phyloP scores from a whole-genome alignment of 2,113 vertebrate species.

The Cepphus grylle region DNA sequence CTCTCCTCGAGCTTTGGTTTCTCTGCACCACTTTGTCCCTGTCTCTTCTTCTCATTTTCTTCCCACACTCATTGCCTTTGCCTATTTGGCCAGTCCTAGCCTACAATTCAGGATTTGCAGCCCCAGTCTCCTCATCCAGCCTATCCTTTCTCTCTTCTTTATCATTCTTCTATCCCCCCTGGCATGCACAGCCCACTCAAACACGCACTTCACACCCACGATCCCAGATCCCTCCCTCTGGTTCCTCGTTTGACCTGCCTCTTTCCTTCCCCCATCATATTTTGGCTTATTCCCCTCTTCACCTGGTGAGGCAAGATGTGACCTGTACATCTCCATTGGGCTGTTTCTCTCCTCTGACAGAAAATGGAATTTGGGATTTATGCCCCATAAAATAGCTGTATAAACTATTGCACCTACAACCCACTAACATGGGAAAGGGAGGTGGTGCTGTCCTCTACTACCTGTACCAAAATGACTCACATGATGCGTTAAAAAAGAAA shows the following conservation, averaged over 20 bases:
- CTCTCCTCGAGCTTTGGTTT: background rate
- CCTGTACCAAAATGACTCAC: background rate
- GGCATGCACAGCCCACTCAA: background rate
- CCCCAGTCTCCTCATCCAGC: background rate
- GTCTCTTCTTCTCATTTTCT: background rate
- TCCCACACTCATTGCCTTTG: background rate
- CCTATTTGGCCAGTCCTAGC: background rate
- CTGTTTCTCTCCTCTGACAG: background rate
- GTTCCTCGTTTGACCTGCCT: background rate
- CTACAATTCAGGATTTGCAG: background rate
- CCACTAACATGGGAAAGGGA: background rate
- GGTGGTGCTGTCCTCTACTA: background rate
- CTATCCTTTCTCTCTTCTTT: background rate
- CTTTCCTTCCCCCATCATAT: background rate
- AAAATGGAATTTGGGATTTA: background rate
- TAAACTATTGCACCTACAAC: background rate
- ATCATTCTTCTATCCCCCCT: background rate
- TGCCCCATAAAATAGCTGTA: background rate
- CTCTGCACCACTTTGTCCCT: background rate
- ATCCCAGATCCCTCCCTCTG: background rate
- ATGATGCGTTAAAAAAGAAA: background rate
- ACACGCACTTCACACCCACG: rapidly evolving
- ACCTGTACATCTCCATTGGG: background rate
- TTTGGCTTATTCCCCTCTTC: background rate
- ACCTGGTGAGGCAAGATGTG: background rate